Evolutionary conservation across 2,888 invertebrate genomes (phyloP).

Genomic region (Polydrusus tereticollis): DNA sequence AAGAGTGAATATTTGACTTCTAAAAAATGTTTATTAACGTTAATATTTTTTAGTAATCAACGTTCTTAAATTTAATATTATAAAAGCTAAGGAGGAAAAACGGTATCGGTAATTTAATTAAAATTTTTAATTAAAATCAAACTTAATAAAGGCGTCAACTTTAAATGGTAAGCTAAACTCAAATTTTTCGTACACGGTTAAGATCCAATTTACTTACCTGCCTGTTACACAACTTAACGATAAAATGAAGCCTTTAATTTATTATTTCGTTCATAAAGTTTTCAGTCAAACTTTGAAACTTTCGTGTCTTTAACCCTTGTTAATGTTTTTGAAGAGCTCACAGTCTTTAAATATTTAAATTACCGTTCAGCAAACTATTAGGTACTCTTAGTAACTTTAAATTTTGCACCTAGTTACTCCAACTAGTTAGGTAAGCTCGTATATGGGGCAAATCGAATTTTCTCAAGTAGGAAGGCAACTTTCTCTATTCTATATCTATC

Average conservation of each 20-base stretch:
- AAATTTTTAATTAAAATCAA: not conserved
- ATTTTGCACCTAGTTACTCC: not conserved
- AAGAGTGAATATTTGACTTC: too few relatives aligned
- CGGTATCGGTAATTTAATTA: not conserved
- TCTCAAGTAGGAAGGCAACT: too few relatives aligned
- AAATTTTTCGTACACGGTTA: not conserved
- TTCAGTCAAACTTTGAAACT: not conserved
- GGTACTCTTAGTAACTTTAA: not conserved
- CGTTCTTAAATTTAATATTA: too few relatives aligned
- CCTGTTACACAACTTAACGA: constrained; percentile 9
- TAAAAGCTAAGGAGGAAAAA: too few relatives aligned
- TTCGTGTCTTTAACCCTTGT: not conserved
- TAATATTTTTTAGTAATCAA: too few relatives aligned
- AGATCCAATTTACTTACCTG: constrained; percentile 13
- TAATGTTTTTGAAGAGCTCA: not conserved
- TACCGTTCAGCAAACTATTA: not conserved
- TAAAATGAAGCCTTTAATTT: constrained; percentile 7
- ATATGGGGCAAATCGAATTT: too few relatives aligned
- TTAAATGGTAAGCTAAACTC: not conserved
- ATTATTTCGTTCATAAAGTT: constrained; percentile 4
- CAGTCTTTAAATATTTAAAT: not conserved
- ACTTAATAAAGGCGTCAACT: constrained; percentile 2
- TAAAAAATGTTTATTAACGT: too few relatives aligned
- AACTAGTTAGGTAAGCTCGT: too few relatives aligned
- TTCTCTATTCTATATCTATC: too few relatives aligned